Evolutionary conservation across 2,113 vertebrate genomes (phyloP), one percentile per base, ranked within the genome.

Genomic region (Cromileptes altivelis): DNA sequence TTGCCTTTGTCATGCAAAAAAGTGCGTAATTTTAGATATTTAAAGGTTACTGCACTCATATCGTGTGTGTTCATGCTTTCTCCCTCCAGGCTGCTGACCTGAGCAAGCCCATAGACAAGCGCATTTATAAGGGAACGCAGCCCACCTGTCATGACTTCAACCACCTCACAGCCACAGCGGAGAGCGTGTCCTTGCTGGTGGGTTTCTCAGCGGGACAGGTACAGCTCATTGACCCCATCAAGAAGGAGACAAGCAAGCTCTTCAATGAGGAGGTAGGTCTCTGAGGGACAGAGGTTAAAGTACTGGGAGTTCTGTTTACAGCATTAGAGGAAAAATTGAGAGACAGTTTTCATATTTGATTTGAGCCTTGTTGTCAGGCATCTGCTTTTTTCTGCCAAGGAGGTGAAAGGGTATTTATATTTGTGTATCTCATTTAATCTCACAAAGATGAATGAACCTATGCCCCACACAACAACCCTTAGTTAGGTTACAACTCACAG

Each of bases 161-260:
- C 96, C 97, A 98, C 94, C 97, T 99, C 89, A 99, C 98, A 58
- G 98, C 98, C 69, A 99, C 98, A 56, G 97, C 98, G 53, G 98
- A 99, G 95, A 99, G 98, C 18, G 98, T 99, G 27, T 99, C 97
- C 82, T 95, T 99, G 90, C 97, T 99, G 87, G 98, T 99, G 95
- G 98, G 98, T 87, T 99, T 99, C 95, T 99, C 98, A 17, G 98
- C 98, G 55, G 98, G 98, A 87, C 98, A 99, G 95, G 98, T 99
- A 82, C 98, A 99, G 92, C 98, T 99, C 90, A 99, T 99, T 93
- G 98, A 99, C 92, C 98, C 98, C 80, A 98, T 99, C 96, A 99
- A 99, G 96, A 99, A 99, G 96, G 98, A 99, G 95, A 99, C 98
- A 84, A 99, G 98, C 97, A 99, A 99, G 93, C 96, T 99, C 92